Percentiles rank a stretch among this genome's conserved stretches.
phyloP scores from a whole-genome alignment of 2,888 invertebrate genomes.

The Stenchaetothrips biformis region DNA sequence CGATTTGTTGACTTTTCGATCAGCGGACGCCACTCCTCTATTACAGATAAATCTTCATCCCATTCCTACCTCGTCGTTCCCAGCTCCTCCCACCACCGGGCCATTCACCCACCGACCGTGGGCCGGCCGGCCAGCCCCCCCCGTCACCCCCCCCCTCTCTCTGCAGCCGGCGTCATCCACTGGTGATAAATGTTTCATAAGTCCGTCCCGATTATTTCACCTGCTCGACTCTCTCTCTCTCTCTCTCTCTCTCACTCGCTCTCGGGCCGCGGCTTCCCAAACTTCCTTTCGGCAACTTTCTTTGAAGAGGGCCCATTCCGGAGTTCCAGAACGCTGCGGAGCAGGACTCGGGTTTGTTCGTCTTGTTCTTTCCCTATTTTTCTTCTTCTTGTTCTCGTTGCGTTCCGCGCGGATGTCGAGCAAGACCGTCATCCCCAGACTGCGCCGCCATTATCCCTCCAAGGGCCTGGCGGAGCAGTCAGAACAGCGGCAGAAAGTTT shows the following conservation, averaged over 20 bases:
- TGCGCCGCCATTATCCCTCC: too few species aligned
- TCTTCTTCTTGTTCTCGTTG: too few species aligned
- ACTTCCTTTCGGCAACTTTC: slow-evolving; percentile 17
- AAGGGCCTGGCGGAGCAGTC: too few species aligned
- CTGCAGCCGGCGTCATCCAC: background rate
- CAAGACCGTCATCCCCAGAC: too few species aligned
- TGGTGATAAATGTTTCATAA: slow-evolving; percentile 22
- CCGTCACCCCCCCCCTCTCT: too few species aligned
- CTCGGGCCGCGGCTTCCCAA: background rate
- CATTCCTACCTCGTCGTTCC: background rate
- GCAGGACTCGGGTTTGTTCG: too few species aligned
- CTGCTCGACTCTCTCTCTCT: background rate
- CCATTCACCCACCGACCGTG: background rate
- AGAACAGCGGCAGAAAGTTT: too few species aligned
- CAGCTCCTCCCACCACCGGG: background rate
- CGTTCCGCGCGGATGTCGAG: too few species aligned
- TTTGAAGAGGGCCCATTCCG: background rate
- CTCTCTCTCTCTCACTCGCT: background rate
- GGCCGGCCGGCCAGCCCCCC: too few species aligned
- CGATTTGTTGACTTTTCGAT: slow-evolving; percentile 25
- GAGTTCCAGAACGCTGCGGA: background rate
- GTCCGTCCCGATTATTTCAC: slow-evolving; percentile 18
- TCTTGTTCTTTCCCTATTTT: too few species aligned
- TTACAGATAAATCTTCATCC: slow-evolving; percentile 23
- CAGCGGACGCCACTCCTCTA: background rate